These are phyloP conservation scores for Nothocercus julius DNA, from an alignment of 2,113 vertebrate genomes.

Conservation along the genomic window DNA sequence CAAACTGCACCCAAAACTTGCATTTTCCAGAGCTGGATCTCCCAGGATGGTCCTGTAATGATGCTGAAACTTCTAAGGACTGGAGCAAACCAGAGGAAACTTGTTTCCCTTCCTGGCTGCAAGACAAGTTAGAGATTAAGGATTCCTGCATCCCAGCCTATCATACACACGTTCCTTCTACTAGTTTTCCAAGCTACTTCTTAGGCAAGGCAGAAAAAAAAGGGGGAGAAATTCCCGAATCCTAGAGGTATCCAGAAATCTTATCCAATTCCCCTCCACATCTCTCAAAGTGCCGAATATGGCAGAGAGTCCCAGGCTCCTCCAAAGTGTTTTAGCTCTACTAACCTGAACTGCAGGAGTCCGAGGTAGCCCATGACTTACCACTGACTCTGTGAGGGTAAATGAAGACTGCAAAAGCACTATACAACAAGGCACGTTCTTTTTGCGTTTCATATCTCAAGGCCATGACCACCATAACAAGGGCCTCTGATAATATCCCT, in stretches of 20 bases:
- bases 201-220: not conserved
- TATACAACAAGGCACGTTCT: not conserved
- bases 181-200: not conserved
- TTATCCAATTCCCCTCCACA: not conserved
- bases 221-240: not conserved
- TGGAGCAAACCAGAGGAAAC: not conserved
- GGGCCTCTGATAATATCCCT: not conserved
- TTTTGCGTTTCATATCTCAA: not conserved
- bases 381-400: not conserved
- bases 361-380: not conserved
- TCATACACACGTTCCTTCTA: not conserved
- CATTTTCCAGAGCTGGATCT: not conserved
- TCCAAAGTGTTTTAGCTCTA: not conserved
- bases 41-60: not conserved
- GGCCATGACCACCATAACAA: not conserved
- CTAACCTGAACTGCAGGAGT: fast-evolving
- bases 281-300: not conserved
- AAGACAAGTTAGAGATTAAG: not conserved
- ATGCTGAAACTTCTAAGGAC: not conserved
- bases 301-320: not conserved
- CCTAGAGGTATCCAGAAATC: not conserved
- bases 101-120: not conserved
- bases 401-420: not conserved
- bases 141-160: not conserved
- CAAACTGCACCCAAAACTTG: not conserved